Base-by-base conservation (phyloP, 2,113 vertebrate genomes). In the Oryzias woworae region DNA sequence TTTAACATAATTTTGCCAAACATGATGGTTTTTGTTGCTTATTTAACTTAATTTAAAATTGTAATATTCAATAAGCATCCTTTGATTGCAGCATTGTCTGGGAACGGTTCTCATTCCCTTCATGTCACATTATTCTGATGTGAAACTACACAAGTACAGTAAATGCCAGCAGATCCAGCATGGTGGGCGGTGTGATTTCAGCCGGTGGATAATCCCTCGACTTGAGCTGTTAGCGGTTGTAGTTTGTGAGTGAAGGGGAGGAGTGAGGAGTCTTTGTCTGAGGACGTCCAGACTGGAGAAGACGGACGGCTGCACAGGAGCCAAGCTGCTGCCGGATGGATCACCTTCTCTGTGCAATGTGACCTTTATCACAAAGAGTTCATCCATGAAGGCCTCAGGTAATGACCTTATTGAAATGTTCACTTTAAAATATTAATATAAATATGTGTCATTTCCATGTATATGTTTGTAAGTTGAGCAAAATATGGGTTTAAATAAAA, bases 301-400 rank as follows among this genome's bases (percentile, higher is more conserved):
- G 60, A 66, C 64, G 36, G 23, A 56, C 62, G 47, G 52, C 50
- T 53, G 66, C 14, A 16, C 31, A 66, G 43, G 57, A 14, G 15
- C 50, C 54, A 69, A 14, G 5, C 55, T 14, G 3, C 0, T 36
- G 10, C 59, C 8, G 45, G n/a, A 23, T 20, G n/a, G 52, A 8
- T 71, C 59, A 20, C 54, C 58, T 41, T 53, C 15, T 66, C 36
- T 60, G 53, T 59, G 51, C 62, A 78, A 74, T 80, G 81, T 82
- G 84, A 84, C 75, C 66, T 55, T 62, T 23, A 53, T 72, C 59
- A 71, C 58, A 47, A 16, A 73, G 70, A 44, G 23, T 18, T 82
- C 58, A 17, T 22, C 62, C n/a, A 53, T 24, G 54, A 46, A 31
- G 28, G 4, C 60, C 61, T 22, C 28, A 69, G 84, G 87, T 83